Base-by-base conservation (phyloP, 2,113 vertebrate species). In the Xenopus laevis region DNA sequence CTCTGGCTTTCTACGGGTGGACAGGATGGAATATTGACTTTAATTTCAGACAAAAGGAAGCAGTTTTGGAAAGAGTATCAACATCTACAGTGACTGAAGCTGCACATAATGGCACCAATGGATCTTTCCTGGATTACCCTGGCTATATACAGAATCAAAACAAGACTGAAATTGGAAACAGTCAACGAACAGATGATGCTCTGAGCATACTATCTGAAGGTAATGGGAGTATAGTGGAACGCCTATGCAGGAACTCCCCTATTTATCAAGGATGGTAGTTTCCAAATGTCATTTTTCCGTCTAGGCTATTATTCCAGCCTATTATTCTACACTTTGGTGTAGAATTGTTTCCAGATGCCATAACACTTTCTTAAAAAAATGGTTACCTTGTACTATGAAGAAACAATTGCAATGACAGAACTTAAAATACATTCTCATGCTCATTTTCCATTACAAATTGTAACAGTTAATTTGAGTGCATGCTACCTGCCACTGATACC, bases 1-100 rank as follows among this genome's bases (percentile, higher is more conserved):
- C 95, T 0, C 82, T 98, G 71, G 96, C 95, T 72, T 95, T 98
- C 78, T 91, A 97, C 0, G 95, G 96, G 79, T 98, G 97, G 95
- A 95, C 89, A 0, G 96, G 96, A 8, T 89, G 94, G 60, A 83
- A 85, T 15, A 78, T 95, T 61, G 90, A 91, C 74, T 58, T 93
- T 27, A 89, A 82, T 16, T 79, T 85, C 71, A 80, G 83, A 68
- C 83, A 85, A 68, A 87, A 91, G 62, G 91, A 95, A 84, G 85
- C 93, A 70, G 81, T 87, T 11, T 97, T 95, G 95, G 95, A 98
- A 40, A 95, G 92, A 0, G 66, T 90, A 71, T 93, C 91, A 1
- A 92, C 93, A 0, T 95, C 96, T 0, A 85, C 81, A 1, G 85
- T 53, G 0, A 81, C 86, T 0, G 78, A 90, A 6, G 84, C 74